Evolutionary conservation across 2,113 vertebrate species (phyloP), one percentile per base, ranked within the genome.

Genomic region (Paraplagusia blochii): DNA sequence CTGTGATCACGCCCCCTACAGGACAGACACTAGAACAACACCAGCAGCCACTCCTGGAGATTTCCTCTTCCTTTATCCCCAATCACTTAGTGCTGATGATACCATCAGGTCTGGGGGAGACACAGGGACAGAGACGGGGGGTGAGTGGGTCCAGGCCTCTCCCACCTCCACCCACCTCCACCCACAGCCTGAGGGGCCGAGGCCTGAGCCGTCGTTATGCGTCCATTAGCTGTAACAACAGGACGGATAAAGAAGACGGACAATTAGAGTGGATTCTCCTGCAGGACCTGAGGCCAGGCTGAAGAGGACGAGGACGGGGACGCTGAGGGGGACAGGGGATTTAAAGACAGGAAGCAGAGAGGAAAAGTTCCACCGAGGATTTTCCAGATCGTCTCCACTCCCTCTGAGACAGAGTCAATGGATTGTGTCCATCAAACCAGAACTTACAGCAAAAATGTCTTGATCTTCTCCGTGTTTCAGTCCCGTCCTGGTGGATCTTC

Each of bases 181-280:
- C 36, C n/a, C n/a, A n/a, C n/a, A 2, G 79, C 83, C 83, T 59
- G 13, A 1, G 78, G 83, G 78, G 63, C 70, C 13, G 49, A 22
- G 77, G 68, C 54, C 79, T 88, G 88, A 92, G 89, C 88, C 82
- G 85, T 88, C 88, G 81, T 85, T 89, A 83, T 77, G 82, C 87
- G 79, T 73, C 72, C 83, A 86, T 90, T 84, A 87, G 83, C 74
- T 81, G 81, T 75, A 81, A 91, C 91, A 92, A 91, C 87, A 85
- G 73, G 88, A 73, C 65, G 76, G 68, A 79, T 86, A 90, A 89
- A 84, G 73, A 77, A 71, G 76, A 82, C 81, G 71, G 64, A 86
- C 85, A 91, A 87, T 90, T 92, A 90, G 62, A 66, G 4, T 46
- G 81, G 81, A 90, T 86, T 85, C 74, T 72, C 43, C 83, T 64